These are phyloP conservation scores for Dipus sagitta DNA, from an alignment of 2,797 vertebrate species.

Conservation along the genomic window DNA sequence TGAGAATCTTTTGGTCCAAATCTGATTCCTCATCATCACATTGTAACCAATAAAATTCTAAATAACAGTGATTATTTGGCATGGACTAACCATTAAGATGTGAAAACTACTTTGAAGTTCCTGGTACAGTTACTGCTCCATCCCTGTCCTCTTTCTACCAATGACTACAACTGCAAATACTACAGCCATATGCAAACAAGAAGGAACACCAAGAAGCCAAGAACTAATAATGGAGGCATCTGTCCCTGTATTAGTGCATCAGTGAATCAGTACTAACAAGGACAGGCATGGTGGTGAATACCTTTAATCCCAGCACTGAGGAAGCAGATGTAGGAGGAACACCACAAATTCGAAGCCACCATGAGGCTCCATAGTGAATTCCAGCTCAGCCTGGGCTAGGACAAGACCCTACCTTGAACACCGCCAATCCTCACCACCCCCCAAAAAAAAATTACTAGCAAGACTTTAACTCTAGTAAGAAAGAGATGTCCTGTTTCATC, in stretches of 20 bases:
- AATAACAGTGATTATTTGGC: background rate
- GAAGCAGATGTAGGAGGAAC: too few species aligned
- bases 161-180: background rate
- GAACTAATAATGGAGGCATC: slow-evolving; percentile 9
- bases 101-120: background rate
- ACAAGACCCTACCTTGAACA: too few species aligned
- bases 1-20: background rate
- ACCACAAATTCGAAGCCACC: too few species aligned
- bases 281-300: too few species aligned
- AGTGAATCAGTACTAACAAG: slow-evolving; percentile 4
- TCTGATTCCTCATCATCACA: background rate
- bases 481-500: background rate
- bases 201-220: background rate
- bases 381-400: too few species aligned
- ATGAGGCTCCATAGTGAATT: too few species aligned
- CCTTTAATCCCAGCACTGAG: too few species aligned
- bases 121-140: background rate
- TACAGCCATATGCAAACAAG: background rate
- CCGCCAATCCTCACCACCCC: too few species aligned
- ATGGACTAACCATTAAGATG: background rate
- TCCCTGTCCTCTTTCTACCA: slow-evolving; percentile 1
- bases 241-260: background rate
- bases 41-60: background rate
- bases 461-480: background rate
- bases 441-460: background rate